These are phyloP conservation scores for Erinaceus europaeus DNA, from an alignment of 2,113 vertebrate species.

Conservation along the genomic window DNA sequence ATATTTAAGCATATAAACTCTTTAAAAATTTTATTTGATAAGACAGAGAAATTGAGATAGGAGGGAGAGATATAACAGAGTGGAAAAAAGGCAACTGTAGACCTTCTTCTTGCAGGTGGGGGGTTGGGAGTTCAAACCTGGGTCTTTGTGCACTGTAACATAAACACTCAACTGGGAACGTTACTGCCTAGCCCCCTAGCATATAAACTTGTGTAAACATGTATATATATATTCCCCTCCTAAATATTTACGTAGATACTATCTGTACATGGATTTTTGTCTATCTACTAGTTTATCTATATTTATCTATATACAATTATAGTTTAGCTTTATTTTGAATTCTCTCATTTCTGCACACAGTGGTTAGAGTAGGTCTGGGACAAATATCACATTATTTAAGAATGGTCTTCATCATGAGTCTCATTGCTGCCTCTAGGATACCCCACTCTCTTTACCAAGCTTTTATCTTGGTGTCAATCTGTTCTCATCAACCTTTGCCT, in stretches of 20 bases:
- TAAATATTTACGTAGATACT: too few relatives aligned
- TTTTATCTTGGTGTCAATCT: background rate
- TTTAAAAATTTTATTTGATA: too few relatives aligned
- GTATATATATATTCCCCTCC: background rate
- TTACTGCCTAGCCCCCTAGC: background rate
- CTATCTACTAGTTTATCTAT: too few relatives aligned
- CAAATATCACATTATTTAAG: background rate
- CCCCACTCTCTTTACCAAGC: background rate
- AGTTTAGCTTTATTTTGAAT: background rate
- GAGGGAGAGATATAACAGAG: too few relatives aligned
- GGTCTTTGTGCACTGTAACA: too few relatives aligned
- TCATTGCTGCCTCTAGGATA: background rate
- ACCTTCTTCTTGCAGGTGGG: too few relatives aligned
- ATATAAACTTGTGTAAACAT: background rate
- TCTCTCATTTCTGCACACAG: background rate
- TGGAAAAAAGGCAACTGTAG: too few relatives aligned
- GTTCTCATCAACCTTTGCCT: background rate
- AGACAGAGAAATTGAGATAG: too few relatives aligned
- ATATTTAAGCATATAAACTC: too few relatives aligned
- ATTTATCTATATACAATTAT: too few relatives aligned
- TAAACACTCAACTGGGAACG: background rate
- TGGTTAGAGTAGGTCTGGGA: background rate
- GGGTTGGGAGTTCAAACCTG: too few relatives aligned
- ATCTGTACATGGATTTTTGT: too few relatives aligned
- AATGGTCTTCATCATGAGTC: background rate